Evolutionary conservation across 1,140 invertebrate genomes (phyloP), one percentile per base, ranked within the genome.

Genomic region (Frieseomelitta varia): DNA sequence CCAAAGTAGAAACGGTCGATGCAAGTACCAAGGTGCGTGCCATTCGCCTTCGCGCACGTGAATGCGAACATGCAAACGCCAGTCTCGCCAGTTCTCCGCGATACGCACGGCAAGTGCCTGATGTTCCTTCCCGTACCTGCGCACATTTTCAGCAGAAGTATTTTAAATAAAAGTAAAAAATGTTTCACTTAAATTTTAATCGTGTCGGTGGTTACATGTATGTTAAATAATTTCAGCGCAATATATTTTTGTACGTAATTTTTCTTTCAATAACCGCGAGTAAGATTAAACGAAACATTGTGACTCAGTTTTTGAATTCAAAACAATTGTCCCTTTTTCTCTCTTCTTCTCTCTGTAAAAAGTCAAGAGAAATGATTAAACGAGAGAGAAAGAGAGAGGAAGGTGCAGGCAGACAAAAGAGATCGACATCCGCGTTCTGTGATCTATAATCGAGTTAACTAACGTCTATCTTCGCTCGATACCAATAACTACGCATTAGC

Each of bases 61-160:
- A 98, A 98, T 78, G 98, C 98, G 93, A 99, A 99, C 98, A 99
- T 99, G 92, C 98, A 99, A 15, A 98, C 96, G 15, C 98, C 98
- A 77, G 96, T 97, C 87, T 97, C 96, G 10, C 96, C 97, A 34
- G 96, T 97, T 92, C 96, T 96, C 91, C 97, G 96, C 73, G 97
- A 97, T 91, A 98, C 96, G 94, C 98, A 99, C 56, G 97, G 97
- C 87, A 98, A 95, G 89, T 98, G 97, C 91, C 97, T 96, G 91
- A 98, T 98, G 93, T 98, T 98, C 88, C 98, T 96, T 90, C 97
- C 97, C 90, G 96, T 96, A 93, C 96, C 97, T 97, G 93, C 30
- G 95, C 94, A n/a, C 85, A 65, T 30, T 61, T 61, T 4, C 24
- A 90, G 17, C 75, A 67, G 85, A 81, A 89, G 78, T 81, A 47